phyloP scores from a whole-genome alignment of 2,797 vertebrate genomes.

The Antrozous pallidus region DNA sequence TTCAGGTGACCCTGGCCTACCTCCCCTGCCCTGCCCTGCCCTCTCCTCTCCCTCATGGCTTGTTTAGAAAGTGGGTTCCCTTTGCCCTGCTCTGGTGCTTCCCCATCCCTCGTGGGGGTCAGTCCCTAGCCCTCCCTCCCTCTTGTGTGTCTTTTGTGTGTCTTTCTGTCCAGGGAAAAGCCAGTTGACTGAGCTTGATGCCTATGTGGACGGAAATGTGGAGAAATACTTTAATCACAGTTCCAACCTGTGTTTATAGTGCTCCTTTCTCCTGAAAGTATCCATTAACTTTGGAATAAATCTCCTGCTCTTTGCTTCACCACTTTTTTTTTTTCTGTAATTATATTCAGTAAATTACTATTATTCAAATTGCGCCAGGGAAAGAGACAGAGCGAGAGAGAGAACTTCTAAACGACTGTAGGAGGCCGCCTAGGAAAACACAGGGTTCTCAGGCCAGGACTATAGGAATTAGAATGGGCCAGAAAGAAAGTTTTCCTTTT shows the following conservation, averaged over 20 bases:
- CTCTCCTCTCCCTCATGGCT: neutral
- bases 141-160: neutral
- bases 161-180: conserved; percentile 29
- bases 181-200: conserved; percentile 37
- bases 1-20: neutral
- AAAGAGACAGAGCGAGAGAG: conserved; percentile 64
- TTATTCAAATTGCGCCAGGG: conserved; percentile 67
- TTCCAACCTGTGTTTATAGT: conserved; percentile 74
- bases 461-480: conserved; percentile 77
- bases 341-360: conserved; percentile 76
- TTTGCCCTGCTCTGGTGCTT: neutral
- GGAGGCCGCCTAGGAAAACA: conserved; percentile 73
- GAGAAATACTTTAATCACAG: conserved; percentile 76
- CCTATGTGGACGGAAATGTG: conserved; percentile 77
- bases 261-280: conserved; percentile 73
- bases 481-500: conserved; percentile 84
- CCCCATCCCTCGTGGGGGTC: neutral
- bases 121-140: neutral
- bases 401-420: conserved; percentile 60
- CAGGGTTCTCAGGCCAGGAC: conserved; percentile 74
- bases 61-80: neutral
- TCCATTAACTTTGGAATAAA: conserved; percentile 78
- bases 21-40: neutral
- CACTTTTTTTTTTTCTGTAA: conserved; percentile 76
- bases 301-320: conserved; percentile 68